A percentile compares a stretch with the other conserved stretches of the same genome.
Evolutionary conservation across 2,888 invertebrate genomes (phyloP).

Genomic region (Andrena chrysosceles): DNA sequence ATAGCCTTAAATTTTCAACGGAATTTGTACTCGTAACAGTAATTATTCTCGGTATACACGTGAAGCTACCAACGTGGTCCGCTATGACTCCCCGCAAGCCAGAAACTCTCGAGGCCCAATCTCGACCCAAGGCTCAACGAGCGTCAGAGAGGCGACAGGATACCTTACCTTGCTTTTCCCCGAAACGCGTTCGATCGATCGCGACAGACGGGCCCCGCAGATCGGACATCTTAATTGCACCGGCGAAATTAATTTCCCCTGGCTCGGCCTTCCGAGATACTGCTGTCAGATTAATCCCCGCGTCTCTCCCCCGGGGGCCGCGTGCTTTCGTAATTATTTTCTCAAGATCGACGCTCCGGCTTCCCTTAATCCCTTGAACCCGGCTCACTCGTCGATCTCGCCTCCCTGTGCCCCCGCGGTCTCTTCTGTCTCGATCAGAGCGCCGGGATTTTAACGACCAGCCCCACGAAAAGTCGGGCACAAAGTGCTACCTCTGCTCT

Average conservation of each 20-base stretch:
- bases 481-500: not conserved
- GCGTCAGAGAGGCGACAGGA: not conserved
- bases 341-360: conserved; percentile 39
- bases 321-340: conserved; percentile 68
- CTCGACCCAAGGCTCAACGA: not conserved
- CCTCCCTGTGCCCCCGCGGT: not conserved
- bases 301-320: conserved; percentile 33
- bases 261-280: conserved; percentile 59
- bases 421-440: too few species aligned
- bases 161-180: conserved; percentile 46
- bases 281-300: conserved; percentile 68
- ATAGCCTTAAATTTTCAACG: too few species aligned
- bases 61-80: not conserved
- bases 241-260: conserved; percentile 69
- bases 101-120: not conserved
- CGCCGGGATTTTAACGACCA: not conserved
- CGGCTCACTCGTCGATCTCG: conserved; percentile 7
- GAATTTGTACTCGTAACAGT: too few species aligned
- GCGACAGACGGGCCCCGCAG: conserved; percentile 44
- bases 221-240: conserved; percentile 72
- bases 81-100: not conserved
- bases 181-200: conserved; percentile 60
- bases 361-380: conserved; percentile 49
- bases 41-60: too few species aligned
- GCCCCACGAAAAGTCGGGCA: conserved; percentile 2